Evolutionary conservation across 2,113 vertebrate genomes (phyloP).

Genomic region (Leptocoma aspasia): DNA sequence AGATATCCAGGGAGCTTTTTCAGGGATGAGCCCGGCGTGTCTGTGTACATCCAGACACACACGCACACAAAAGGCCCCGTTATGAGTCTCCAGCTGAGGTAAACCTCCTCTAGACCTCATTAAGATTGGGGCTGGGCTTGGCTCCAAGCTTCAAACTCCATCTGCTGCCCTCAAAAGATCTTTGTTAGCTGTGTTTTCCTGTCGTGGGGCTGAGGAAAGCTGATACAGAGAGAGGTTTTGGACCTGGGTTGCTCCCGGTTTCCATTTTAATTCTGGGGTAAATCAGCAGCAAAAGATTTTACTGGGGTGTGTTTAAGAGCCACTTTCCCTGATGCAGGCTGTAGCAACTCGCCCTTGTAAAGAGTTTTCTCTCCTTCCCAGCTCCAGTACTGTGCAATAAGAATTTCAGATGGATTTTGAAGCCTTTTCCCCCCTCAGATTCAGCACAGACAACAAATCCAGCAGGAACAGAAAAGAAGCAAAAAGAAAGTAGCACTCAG

Average conservation of each 20-base stretch:
- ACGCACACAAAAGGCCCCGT: neutral
- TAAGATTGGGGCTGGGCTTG: neutral
- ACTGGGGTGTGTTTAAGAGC: neutral
- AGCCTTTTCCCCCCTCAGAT: neutral
- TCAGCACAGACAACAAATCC: neutral
- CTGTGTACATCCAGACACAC: neutral
- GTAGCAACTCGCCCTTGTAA: neutral
- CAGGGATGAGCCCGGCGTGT: neutral
- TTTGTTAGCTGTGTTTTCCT: neutral
- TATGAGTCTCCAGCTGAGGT: neutral
- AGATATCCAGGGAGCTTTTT: neutral
- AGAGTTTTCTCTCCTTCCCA: neutral
- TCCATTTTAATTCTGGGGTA: neutral
- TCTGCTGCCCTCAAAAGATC: constrained; percentile 57
- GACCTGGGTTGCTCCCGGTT: neutral
- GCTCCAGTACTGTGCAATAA: neutral
- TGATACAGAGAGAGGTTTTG: neutral
- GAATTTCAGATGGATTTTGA: neutral
- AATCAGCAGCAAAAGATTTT: neutral
- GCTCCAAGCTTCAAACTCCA: neutral
- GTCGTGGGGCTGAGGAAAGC: neutral
- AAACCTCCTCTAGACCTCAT: constrained; percentile 41
- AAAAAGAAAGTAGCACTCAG: neutral
- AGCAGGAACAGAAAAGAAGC: accelerated
- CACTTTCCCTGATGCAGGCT: accelerated